Base-by-base conservation (phyloP, 2,888 invertebrate genomes). In the Zelleria hepariella region DNA sequence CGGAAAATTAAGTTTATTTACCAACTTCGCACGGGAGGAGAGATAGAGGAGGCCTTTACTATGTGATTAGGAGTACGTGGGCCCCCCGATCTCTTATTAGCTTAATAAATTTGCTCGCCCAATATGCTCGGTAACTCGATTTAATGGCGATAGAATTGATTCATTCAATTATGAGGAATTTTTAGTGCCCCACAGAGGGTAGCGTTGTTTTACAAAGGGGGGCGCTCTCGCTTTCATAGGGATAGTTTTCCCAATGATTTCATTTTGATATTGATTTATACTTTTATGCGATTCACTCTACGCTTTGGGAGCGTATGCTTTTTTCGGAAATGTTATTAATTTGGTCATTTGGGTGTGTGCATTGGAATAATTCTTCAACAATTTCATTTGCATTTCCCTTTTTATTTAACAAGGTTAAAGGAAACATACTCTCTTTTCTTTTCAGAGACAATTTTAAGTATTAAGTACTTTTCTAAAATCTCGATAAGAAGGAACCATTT, bases 141-240 rank as follows among this genome's bases (percentile, higher is more conserved):
- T 88, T 87, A 88, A 88, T 88, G 83, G 86, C 82, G 81, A 86
- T 86, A 82, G 87, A 86, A 88, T 87, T 86, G 87, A 88, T 86
- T 88, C 87, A 88, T 87, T 88, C 88, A 87, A 87, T 88, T 88
- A 88, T 75, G 81, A 80, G 86, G 86, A 87, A 87, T 87, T 88
- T 88, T 88, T 87, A 87, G 85, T 83, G 77, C 86, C 85, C 85
- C 76, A 75, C 73, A 69, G 82, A 74, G 78, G 81, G 74, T 80
- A 82, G 85, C 85, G 85, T 86, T 86, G 86, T 86, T 86, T 82
- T 83, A 82, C 23, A 58, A 51, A 59, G 10, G 32, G 32, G 32
- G 15, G 32, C 32, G 32, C 53, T 21, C 52, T 52, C 52, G 25
- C 6, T 21, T 7, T 10, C 23, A 26, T 4, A 24, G 47, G 48